These are phyloP conservation scores for Dendropsophus ebraccatus DNA, from an alignment of 2,113 vertebrate genomes.

Conservation along the genomic window DNA sequence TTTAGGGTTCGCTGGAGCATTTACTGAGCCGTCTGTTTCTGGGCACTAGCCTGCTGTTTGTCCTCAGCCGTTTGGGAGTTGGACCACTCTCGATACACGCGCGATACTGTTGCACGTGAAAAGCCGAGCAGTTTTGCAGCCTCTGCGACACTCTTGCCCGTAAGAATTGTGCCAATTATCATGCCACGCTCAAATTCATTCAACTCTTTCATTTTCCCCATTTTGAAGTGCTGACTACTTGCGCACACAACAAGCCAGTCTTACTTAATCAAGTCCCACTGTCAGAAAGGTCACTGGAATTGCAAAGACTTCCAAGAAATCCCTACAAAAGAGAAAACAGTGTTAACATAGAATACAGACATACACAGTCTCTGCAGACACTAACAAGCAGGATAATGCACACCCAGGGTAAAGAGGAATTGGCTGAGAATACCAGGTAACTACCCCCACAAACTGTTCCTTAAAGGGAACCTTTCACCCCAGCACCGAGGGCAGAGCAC, in stretches of 20 bases:
- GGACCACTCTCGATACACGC: not conserved
- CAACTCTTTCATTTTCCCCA: constrained; percentile 24
- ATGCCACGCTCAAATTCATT: constrained; percentile 15
- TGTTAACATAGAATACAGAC: not conserved
- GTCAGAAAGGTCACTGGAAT: not conserved
- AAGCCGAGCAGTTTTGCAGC: constrained; percentile 5
- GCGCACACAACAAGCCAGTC: not conserved
- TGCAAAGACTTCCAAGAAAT: not conserved
- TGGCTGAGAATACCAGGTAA: too few species aligned
- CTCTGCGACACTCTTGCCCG: constrained; percentile 10
- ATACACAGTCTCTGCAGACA: not conserved
- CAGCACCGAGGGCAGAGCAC: too few species aligned
- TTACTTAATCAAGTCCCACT: not conserved
- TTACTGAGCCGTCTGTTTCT: not conserved
- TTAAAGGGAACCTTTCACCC: too few species aligned
- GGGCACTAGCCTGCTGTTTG: constrained; percentile 6
- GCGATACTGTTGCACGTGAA: constrained; percentile 6
- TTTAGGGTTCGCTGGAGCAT: not conserved
- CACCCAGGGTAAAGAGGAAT: too few species aligned
- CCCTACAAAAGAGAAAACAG: not conserved
- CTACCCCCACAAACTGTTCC: too few species aligned
- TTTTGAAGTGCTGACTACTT: not conserved
- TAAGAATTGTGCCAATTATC: constrained; percentile 13
- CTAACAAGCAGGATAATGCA: not conserved
- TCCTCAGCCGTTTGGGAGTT: not conserved